phyloP scores from a whole-genome alignment of 35 echinoderm and acorn worm genomes.

The Anneissia japonica region DNA sequence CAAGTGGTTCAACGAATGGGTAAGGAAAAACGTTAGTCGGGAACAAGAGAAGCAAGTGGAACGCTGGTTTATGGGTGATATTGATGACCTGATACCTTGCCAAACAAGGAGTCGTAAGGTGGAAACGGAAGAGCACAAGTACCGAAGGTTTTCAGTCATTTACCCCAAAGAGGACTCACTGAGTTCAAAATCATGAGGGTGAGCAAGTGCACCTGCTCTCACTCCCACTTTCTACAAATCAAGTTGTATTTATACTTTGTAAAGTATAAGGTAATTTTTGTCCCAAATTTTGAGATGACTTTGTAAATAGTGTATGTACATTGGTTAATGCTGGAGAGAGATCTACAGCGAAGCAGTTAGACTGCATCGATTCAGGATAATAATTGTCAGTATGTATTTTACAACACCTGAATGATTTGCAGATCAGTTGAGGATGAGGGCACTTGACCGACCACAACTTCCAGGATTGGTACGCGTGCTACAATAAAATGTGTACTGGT shows the following conservation, averaged over 20 bases:
- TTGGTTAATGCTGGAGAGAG: neutral
- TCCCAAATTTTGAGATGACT: neutral
- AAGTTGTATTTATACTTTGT: neutral
- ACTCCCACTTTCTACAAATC: neutral
- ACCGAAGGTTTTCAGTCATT: conserved; percentile 60
- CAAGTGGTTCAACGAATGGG: conserved; percentile 68
- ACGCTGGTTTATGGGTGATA: conserved; percentile 84
- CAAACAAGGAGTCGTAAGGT: conserved; percentile 46
- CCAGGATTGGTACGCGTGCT: too few relatives aligned
- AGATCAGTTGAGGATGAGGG: neutral
- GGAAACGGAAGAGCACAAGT: conserved; percentile 46
- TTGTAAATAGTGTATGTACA: neutral
- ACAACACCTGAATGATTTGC: neutral
- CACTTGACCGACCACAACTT: too few relatives aligned
- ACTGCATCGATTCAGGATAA: neutral
- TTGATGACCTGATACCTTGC: conserved; percentile 71
- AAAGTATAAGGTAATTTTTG: neutral
- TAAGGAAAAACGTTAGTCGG: conserved; percentile 48
- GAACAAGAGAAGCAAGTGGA: conserved; percentile 51
- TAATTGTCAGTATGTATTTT: neutral
- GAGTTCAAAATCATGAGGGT: neutral
- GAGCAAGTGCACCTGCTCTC: neutral
- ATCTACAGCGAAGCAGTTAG: neutral
- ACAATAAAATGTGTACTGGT: too few relatives aligned
- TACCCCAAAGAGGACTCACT: conserved; percentile 31